phyloP scores from a whole-genome alignment of 2,888 invertebrate species.

The Trichopoda pennipes region DNA sequence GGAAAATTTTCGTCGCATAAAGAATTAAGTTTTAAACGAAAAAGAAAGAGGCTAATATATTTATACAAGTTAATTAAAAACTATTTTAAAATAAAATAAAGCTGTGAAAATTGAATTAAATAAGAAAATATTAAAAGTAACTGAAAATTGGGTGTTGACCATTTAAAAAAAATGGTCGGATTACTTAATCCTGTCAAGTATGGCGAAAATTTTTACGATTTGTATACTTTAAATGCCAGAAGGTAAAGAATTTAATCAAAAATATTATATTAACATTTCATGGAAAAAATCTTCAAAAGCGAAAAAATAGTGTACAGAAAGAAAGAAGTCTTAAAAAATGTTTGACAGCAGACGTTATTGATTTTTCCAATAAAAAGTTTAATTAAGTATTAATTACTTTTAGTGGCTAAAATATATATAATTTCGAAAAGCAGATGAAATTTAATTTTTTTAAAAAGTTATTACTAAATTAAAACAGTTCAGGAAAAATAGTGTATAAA shows the following conservation, averaged over 20 bases:
- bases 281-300: background rate
- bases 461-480: background rate
- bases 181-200: constrained; percentile 80
- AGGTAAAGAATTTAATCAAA: constrained; percentile 71
- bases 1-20: constrained; percentile 27
- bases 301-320: constrained; percentile 44
- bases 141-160: constrained; percentile 41
- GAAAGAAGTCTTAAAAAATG: constrained; percentile 41
- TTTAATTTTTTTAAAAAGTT: no score
- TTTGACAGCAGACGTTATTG: constrained; percentile 52
- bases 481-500: background rate
- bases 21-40: background rate
- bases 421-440: no score
- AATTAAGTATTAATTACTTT: background rate
- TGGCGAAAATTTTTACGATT: constrained; percentile 81
- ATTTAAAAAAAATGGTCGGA: constrained; percentile 77
- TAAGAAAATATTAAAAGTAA: background rate
- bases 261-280: constrained; percentile 16
- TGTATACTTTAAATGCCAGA: constrained; percentile 79
- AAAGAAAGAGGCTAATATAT: background rate
- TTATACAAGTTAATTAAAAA: background rate
- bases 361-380: constrained; percentile 45
- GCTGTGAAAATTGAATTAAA: background rate
- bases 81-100: constrained; percentile 9
- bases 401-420: background rate